A percentile compares a stretch with the other conserved stretches of the same genome.
These are phyloP conservation scores for Melanotaenia duboulayi DNA, from an alignment of 2,113 vertebrate species.

Conservation along the genomic window DNA sequence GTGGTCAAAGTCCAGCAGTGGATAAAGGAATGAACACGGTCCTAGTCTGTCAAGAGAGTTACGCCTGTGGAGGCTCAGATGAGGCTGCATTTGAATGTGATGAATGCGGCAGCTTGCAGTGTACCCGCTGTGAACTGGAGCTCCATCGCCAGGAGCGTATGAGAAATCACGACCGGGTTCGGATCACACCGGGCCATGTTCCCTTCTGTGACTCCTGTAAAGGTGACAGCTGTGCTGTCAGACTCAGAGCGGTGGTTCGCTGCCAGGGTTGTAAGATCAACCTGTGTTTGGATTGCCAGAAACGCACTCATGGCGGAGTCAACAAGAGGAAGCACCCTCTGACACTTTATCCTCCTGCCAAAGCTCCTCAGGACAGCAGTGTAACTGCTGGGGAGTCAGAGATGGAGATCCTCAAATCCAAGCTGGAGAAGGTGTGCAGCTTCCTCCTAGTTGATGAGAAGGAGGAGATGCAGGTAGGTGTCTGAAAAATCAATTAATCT, in stretches of 20 bases:
- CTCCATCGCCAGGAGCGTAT: constrained; percentile 93
- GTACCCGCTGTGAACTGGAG: constrained; percentile 91
- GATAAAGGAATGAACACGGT: constrained; percentile 86
- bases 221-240: constrained; percentile 80
- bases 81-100: constrained; percentile 95
- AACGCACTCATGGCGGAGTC: constrained; percentile 91
- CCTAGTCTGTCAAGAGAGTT: constrained; percentile 95
- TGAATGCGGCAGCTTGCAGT: constrained; percentile 95
- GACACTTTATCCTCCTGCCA: constrained; percentile 77
- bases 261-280: constrained; percentile 97
- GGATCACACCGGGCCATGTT: constrained; percentile 89
- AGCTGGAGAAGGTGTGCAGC: constrained; percentile 91
- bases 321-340: constrained; percentile 94
- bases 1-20: constrained; percentile 83
- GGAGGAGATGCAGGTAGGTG: constrained; percentile 92
- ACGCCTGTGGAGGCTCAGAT: constrained; percentile 92
- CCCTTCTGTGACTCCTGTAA: constrained; percentile 95
- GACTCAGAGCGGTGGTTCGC: constrained; percentile 90
- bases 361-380: constrained; percentile 60
- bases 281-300: constrained; percentile 95
- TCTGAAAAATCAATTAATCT: not conserved
- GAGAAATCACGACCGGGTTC: constrained; percentile 92
- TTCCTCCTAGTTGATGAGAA: constrained; percentile 97
- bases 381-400: constrained; percentile 81
- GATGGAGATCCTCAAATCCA: constrained; percentile 84